Conservation (phyloP, 2,797 vertebrate species). For the Pipistrellus pipistrellus region DNA sequence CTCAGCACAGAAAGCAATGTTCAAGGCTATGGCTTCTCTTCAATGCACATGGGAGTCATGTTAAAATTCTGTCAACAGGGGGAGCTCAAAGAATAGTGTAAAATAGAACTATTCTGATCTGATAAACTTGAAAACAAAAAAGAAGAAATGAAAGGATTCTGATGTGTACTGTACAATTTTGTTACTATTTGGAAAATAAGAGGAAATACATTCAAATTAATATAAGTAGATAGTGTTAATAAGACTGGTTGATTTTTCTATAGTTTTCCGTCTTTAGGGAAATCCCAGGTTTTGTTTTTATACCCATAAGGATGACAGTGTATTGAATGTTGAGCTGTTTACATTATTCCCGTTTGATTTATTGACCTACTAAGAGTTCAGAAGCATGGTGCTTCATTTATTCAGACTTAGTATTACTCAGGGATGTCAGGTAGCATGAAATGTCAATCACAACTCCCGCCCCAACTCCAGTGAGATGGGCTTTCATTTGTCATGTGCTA, state of each 20-base stretch:
- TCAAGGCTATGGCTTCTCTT: background rate
- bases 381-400: slow-evolving; percentile 39
- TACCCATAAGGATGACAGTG: slow-evolving; percentile 43
- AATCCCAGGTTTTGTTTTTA: slow-evolving; percentile 59
- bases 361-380: slow-evolving; percentile 52
- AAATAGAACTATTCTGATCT: background rate
- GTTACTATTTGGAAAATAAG: slow-evolving; percentile 63
- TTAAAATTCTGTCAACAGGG: slow-evolving; percentile 78
- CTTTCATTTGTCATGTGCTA: slow-evolving; percentile 46
- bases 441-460: background rate
- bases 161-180: slow-evolving; percentile 20
- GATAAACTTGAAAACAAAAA: background rate
- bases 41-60: background rate
- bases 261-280: slow-evolving; percentile 34
- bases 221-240: slow-evolving; percentile 47
- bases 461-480: background rate
- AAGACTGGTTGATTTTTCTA: slow-evolving; percentile 53
- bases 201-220: slow-evolving; percentile 50
- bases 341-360: slow-evolving; percentile 32
- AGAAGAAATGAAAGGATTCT: slow-evolving; percentile 42
- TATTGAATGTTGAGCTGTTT: background rate
- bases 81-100: slow-evolving; percentile 77
- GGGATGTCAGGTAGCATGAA: background rate
- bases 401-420: slow-evolving; percentile 34
- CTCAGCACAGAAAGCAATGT: background rate